Base-by-base conservation (phyloP, 2,888 invertebrate genomes). In the Zeuzera pyrina region DNA sequence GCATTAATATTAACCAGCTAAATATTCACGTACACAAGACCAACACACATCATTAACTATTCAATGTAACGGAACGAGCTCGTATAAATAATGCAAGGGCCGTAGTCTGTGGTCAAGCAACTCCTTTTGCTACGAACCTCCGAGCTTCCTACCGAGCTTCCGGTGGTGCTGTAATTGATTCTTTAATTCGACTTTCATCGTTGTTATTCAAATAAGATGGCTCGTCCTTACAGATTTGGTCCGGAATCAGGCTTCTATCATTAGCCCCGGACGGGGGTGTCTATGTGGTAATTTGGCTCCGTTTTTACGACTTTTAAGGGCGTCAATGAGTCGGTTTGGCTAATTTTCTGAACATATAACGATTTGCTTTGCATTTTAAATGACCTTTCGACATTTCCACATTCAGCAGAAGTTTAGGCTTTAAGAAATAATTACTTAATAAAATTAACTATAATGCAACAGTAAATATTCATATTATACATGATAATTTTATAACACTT, bases 51-150 rank as follows among this genome's bases (percentile, higher is more conserved):
- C 76, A 71, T 78, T 77, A 72, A 65, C 49, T 56, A 76, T 70
- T 64, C 78, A 67, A 65, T 67, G 71, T 74, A 70, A 76, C 78
- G 78, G 76, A 74, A 77, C 74, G 62, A 38, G 38, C 39, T 46
- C 36, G 43, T 50, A 76, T 76, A 68, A 60, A 71, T 73, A 62
- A 72, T 70, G 62, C 71, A 69, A 39, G 43, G n/a, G 8, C 8
- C 54, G 65, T 60, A 56, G 46, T 45, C 46, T 43, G 53, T 56
- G 61, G 57, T 54, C 53, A 54, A 47, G 39, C 43, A 38, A 47
- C 48, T 46, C 36, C 39, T 31, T 36, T 39, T 32, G 36, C 41
- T 36, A 34, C 25, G 28, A 23, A 29, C 30, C 27, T 25, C 36
- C 11, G 12, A 39, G 38, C 39, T 38, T 60, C 57, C 62, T 60